phyloP scores from a whole-genome alignment of 2,888 invertebrate species.

The Steromphala cineraria region DNA sequence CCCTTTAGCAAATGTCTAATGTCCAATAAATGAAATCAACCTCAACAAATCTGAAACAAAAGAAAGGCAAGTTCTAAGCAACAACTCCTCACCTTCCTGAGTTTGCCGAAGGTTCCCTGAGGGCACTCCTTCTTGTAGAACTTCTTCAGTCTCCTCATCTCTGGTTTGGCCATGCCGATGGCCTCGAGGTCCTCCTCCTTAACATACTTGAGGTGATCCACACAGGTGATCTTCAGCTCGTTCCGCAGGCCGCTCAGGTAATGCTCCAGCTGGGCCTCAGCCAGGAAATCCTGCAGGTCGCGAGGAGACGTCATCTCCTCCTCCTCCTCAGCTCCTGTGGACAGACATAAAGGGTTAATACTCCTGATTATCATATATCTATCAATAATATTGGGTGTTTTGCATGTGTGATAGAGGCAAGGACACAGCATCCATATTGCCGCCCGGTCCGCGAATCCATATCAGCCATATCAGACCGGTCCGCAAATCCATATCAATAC shows the following conservation, averaged over 20 bases:
- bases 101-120: conserved; percentile 92
- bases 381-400: too few relatives aligned
- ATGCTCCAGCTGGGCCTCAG: conserved; percentile 94
- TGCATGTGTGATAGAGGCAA: too few relatives aligned
- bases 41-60: neutral
- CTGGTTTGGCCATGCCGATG: conserved; percentile 95
- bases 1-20: too few relatives aligned
- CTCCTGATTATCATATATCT: too few relatives aligned
- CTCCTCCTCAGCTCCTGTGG: conserved; percentile 29
- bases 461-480: too few relatives aligned
- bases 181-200: conserved; percentile 92
- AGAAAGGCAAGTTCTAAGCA: neutral
- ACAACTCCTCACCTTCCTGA: conserved; percentile 82
- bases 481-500: too few relatives aligned
- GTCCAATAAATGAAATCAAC: too few relatives aligned
- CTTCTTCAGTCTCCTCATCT: conserved; percentile 94
- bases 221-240: conserved; percentile 83
- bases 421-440: too few relatives aligned
- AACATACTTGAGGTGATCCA: conserved; percentile 87
- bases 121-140: conserved; percentile 95
- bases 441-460: too few relatives aligned
- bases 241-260: conserved; percentile 87
- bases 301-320: conserved; percentile 57
- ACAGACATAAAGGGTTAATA: neutral
- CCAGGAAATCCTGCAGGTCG: conserved; percentile 86